A percentile compares a stretch with the other conserved stretches of the same genome.
Evolutionary conservation across 2,797 vertebrate genomes (phyloP).

Genomic region (Poecilia picta): DNA sequence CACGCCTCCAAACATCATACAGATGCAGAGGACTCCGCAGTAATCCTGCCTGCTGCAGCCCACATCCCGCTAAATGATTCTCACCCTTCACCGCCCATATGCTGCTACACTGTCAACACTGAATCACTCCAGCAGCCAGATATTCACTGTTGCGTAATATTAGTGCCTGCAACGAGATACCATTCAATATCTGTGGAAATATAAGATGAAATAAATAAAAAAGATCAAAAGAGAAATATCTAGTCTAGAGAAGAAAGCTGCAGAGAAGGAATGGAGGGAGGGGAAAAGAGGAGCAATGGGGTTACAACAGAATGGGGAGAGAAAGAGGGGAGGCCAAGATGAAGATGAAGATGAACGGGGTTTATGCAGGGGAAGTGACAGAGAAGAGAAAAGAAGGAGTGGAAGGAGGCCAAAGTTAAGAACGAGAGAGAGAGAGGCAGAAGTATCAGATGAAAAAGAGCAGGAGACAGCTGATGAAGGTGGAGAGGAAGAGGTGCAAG

Average conservation of each 20-base stretch:
- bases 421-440: slow-evolving; percentile 47
- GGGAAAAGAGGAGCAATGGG: slow-evolving; percentile 8
- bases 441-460: slow-evolving; percentile 48
- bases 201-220: slow-evolving; percentile 30
- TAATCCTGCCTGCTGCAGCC: slow-evolving; percentile 83
- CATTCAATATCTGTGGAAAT: slow-evolving; percentile 28
- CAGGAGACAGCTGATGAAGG: slow-evolving; percentile 35
- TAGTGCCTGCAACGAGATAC: slow-evolving; percentile 16
- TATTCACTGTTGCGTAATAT: slow-evolving; percentile 34
- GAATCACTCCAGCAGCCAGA: slow-evolving; percentile 28
- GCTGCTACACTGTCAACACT: slow-evolving; percentile 28
- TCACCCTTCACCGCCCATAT: slow-evolving; percentile 47
- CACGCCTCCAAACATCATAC: slow-evolving; percentile 83
- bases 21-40: slow-evolving; percentile 86
- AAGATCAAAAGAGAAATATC: slow-evolving; percentile 20
- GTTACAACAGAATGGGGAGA: slow-evolving; percentile 21
- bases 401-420: slow-evolving; percentile 46
- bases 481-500: slow-evolving; percentile 34
- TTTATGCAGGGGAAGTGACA: slow-evolving; percentile 50
- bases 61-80: slow-evolving; percentile 62
- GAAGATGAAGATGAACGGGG: slow-evolving; percentile 57
- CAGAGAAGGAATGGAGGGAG: neutral
- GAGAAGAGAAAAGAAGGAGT: slow-evolving; percentile 29
- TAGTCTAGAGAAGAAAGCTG: slow-evolving; percentile 22
- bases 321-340: slow-evolving; percentile 29